These are phyloP conservation scores for Sepioteuthis lessoniana DNA, from an alignment of 2,888 invertebrate species.

Conservation along the genomic window DNA sequence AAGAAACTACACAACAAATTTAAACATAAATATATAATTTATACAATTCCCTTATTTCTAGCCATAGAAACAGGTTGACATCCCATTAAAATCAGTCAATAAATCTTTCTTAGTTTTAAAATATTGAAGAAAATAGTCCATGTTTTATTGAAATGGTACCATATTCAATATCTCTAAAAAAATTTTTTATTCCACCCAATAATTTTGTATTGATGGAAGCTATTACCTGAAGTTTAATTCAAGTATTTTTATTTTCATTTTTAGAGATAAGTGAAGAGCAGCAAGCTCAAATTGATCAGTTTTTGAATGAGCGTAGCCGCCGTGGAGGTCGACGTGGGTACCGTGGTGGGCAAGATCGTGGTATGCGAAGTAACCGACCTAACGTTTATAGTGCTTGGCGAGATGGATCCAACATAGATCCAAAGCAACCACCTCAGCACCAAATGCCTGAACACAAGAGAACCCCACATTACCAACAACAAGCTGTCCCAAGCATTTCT, in stretches of 20 bases:
- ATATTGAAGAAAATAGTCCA: no score
- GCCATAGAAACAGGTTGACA: no score
- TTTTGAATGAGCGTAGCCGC: conserved; percentile 49
- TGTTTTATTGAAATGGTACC: no score
- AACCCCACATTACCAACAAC: not conserved
- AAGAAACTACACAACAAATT: no score
- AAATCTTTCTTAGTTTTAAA: no score
- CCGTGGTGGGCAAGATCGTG: conserved; percentile 34
- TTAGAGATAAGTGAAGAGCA: conserved; percentile 53
- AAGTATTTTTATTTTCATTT: not conserved
- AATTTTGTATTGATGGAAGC: no score
- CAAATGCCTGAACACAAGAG: conserved; percentile 42
- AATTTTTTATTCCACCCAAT: no score
- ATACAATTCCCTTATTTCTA: no score
- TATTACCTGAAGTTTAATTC: no score
- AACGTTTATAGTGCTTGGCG: not conserved
- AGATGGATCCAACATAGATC: not conserved
- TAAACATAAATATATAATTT: no score
- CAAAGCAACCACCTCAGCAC: conserved; percentile 34
- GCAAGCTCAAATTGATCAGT: conserved; percentile 52
- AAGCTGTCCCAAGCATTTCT: not conserved
- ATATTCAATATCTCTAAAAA: no score
- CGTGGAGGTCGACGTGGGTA: conserved; percentile 49
- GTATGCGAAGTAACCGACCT: conserved; percentile 1
- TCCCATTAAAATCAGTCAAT: no score